These are phyloP conservation scores for Rhizomys pruinosus DNA, from an alignment of 2,113 vertebrate genomes.

Conservation along the genomic window DNA sequence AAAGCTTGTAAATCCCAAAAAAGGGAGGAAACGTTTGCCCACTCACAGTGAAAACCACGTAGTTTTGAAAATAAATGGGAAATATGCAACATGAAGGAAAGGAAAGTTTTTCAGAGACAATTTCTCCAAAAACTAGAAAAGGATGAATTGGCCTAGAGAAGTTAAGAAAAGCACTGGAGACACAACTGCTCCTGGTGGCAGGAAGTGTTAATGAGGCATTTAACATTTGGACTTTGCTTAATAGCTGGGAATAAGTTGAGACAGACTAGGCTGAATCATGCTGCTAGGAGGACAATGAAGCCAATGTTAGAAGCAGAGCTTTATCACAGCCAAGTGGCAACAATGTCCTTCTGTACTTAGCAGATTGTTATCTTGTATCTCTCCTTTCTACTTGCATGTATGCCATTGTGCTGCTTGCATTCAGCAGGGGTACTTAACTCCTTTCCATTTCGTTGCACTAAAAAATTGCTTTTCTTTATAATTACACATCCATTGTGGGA, in stretches of 20 bases:
- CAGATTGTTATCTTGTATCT: background rate
- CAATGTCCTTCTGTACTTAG: constrained; percentile 47
- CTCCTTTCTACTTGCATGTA: background rate
- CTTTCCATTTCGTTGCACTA: constrained; percentile 57
- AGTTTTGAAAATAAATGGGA: background rate
- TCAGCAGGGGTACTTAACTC: constrained; percentile 57
- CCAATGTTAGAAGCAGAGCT: background rate
- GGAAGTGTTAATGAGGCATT: constrained; percentile 73
- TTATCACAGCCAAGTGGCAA: constrained; percentile 41
- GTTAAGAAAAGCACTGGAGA: constrained; percentile 50
- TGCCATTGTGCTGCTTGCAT: constrained; percentile 55
- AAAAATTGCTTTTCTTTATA: constrained; percentile 58
- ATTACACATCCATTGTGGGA: constrained; percentile 1
- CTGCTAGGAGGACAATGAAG: constrained; percentile 38
- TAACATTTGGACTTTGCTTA: constrained; percentile 76
- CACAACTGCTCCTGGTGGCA: constrained; percentile 52
- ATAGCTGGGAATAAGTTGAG: constrained; percentile 54
- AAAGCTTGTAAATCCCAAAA: background rate
- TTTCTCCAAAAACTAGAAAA: constrained; percentile 5
- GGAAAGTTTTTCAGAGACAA: constrained; percentile 8
- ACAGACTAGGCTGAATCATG: background rate
- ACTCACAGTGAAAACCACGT: background rate
- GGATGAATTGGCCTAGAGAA: constrained; percentile 25
- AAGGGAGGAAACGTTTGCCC: background rate
- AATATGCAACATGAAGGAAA: background rate